Evolutionary conservation across 2,797 vertebrate species (phyloP), one percentile per base, ranked within the genome.

Genomic region (Eulemur albifrons): DNA sequence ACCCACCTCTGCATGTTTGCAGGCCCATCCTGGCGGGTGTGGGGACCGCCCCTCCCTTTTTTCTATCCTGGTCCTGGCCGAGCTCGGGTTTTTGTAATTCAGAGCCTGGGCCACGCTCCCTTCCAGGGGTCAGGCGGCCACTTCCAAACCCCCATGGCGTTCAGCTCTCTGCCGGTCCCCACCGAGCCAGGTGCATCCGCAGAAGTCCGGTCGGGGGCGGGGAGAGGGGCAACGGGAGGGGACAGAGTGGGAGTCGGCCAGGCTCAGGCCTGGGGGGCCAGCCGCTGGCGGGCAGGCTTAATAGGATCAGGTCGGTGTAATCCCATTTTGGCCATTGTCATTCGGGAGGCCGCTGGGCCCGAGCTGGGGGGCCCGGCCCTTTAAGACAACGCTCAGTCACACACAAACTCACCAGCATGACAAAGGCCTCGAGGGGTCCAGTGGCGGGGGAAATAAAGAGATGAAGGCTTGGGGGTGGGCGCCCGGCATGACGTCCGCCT

Each of bases 241-340:
- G 63, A 15, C 32, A 57, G 11, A 50, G 21, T 18, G 54, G 48
- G 48, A 72, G 2, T 1, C 1, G 57, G 50, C 59, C 0, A 20
- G 32, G 79, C 43, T 57, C 1, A 2, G 20, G n/a, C 50, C 43
- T 32, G 54, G 13, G 35, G 79, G 79, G 67, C n/a, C 23, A 73
- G 61, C 52, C 35, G 11, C 97, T 94, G 98, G 98, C 59, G 67
- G 98, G 32, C 81, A 23, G 98, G 97, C 98, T 98, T 99, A 99
- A 99, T 98, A 97, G 99, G 99, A 99, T 99, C 98, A 98, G 98
- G 97, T 97, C 98, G 88, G 98, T 98, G 99, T 99, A 99, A 99
- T 99, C 99, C 98, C 98, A 98, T 99, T 98, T 98, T 85, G 97
- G 97, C 98, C 98, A 98, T 99, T 99, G 98, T 99, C 82, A 98